These are phyloP conservation scores for Cercopithecus mona DNA, from an alignment of 2,113 vertebrate species.

Conservation along the genomic window DNA sequence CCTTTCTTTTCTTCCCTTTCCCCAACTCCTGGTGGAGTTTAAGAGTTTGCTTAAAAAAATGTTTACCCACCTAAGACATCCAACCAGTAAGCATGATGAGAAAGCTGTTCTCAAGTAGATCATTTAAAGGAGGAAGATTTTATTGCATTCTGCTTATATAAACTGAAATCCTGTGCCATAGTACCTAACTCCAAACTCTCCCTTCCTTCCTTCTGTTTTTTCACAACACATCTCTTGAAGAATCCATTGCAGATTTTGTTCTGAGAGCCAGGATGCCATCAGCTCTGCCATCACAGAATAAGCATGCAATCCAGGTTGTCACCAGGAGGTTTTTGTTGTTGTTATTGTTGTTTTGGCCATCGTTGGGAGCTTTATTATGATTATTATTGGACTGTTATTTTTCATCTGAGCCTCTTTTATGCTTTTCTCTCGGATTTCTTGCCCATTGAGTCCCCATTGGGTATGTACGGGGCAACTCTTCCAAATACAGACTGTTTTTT, in stretches of 20 bases:
- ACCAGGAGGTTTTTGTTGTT: neutral
- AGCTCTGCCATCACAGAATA: neutral
- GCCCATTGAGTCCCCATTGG: neutral
- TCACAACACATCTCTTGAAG: neutral
- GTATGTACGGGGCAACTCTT: neutral
- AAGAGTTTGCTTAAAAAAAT: neutral
- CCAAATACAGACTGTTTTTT: neutral
- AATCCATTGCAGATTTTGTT: rapidly evolving
- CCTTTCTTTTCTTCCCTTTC: neutral
- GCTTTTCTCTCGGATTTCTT: neutral
- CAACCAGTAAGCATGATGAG: neutral
- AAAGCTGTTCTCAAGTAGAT: neutral
- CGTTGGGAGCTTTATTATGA: neutral
- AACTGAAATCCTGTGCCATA: neutral
- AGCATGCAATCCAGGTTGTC: neutral
- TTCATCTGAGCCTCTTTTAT: neutral
- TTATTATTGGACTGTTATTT: neutral
- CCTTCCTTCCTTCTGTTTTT: neutral
- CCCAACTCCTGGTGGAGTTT: neutral
- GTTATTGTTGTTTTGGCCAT: neutral
- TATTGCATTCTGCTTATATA: neutral
- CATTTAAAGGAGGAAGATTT: neutral
- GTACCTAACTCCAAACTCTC: neutral
- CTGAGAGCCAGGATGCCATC: neutral
- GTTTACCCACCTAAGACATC: neutral